Percentiles rank a stretch among this genome's conserved stretches.
phyloP scores from a whole-genome alignment of 92 coral and sea anemone genomes.

The Phenganax marumi region DNA sequence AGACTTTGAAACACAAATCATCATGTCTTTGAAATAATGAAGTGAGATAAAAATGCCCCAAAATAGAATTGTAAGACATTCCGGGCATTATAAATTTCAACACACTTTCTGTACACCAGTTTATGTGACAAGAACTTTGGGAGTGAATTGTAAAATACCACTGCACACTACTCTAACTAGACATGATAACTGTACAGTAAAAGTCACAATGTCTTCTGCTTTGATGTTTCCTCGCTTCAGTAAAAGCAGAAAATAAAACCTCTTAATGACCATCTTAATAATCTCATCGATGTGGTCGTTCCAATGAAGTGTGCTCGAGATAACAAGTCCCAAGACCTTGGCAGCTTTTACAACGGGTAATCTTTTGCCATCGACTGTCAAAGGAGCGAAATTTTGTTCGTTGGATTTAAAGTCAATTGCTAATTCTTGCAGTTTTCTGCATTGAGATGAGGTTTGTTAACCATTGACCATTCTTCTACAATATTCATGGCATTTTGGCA shows the following conservation, averaged over 20 bases:
- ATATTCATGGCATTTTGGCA: neutral
- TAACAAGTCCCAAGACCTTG: neutral
- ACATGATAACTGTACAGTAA: too few relatives aligned
- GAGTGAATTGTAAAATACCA: too few relatives aligned
- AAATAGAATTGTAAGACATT: too few relatives aligned
- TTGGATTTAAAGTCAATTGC: neutral
- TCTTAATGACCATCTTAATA: conserved; percentile 27
- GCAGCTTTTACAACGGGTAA: neutral
- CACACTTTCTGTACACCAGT: too few relatives aligned
- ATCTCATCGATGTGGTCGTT: neutral
- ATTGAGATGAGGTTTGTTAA: neutral
- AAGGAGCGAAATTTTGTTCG: neutral
- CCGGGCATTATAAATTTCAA: too few relatives aligned
- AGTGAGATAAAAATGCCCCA: too few relatives aligned
- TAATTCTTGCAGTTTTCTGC: conserved; percentile 10
- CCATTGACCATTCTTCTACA: conserved; percentile 17
- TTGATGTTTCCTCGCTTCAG: too few relatives aligned
- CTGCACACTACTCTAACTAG: too few relatives aligned
- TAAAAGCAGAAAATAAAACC: neutral
- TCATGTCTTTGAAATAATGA: too few relatives aligned
- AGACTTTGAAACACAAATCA: too few relatives aligned
- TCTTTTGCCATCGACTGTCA: neutral
- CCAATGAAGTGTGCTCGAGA: conserved; percentile 7
- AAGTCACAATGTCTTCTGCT: too few relatives aligned
- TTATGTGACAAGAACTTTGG: too few relatives aligned